These are phyloP conservation scores for Cataglyphis cursor DNA, from an alignment of 2,888 invertebrate species.

Conservation along the genomic window DNA sequence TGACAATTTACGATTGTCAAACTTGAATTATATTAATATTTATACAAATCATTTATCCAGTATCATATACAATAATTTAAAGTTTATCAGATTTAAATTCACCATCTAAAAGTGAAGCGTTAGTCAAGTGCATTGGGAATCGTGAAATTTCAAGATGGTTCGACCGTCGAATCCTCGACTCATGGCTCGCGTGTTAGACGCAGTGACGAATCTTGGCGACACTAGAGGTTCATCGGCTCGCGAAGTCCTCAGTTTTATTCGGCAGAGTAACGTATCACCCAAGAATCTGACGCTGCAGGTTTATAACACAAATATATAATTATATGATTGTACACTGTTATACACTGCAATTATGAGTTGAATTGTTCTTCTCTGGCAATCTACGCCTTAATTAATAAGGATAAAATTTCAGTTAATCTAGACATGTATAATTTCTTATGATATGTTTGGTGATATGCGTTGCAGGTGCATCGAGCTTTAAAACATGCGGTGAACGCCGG, in stretches of 20 bases:
- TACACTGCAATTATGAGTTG: not conserved
- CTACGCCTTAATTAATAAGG: not conserved
- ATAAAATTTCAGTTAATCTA: not conserved
- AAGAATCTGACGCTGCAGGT: conserved; percentile 80
- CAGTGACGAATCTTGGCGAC: conserved; percentile 75
- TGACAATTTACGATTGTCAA: not conserved
- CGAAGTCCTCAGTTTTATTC: conserved; percentile 78
- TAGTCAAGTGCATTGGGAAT: not conserved
- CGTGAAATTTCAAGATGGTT: conserved; percentile 51
- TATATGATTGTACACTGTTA: not conserved
- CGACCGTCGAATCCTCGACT: conserved; percentile 78
- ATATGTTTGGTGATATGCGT: not conserved
- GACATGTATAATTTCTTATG: not conserved
- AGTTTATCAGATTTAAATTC: conserved; percentile 13
- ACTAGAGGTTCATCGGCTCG: conserved; percentile 77
- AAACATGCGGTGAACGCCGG: conserved; percentile 81
- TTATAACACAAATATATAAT: conserved; percentile 44
- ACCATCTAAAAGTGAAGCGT: not conserved
- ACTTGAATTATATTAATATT: not conserved
- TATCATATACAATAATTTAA: not conserved
- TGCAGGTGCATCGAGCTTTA: conserved; percentile 80
- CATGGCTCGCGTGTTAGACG: conserved; percentile 79
- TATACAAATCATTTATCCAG: not conserved
- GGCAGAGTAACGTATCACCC: conserved; percentile 58
- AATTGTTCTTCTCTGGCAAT: not conserved